Base-by-base conservation (phyloP, 1,140 invertebrate species). In the Nymphalis io region DNA sequence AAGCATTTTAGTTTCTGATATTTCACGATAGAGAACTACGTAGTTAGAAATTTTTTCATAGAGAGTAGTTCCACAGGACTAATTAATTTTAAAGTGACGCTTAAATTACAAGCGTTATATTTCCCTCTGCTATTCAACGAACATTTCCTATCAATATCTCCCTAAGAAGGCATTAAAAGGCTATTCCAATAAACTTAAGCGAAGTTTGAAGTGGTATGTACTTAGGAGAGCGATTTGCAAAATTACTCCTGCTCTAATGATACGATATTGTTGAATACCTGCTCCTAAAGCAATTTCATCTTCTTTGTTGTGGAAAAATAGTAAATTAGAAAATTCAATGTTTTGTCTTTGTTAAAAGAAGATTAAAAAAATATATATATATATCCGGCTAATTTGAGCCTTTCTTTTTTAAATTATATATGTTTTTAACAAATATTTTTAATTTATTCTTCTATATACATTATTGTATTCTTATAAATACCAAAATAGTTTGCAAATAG, bases 161-260 rank as follows among this genome's bases (percentile, higher is more conserved):
- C 21, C 60, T 62, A 27, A 62, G 39, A 15, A 33, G 23, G 40
- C 44, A 62, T 62, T 62, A 51, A 62, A 62, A 33, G 44, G 44
- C 23, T 33, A 62, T 62, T 62, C 60, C 46, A 16, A 60, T 40
- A 40, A 60, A 40, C 38, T 40, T 60, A 13, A 20, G 18, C n/a
- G 46, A 62, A 62, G 60, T 62, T 60, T 62, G 11, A 51, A 62
- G 44, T 62, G 44, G 60, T 62, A 48, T 33, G 60, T 51, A 51
- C 42, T 62, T 62, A 53, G 51, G 44, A 48, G 44, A 48, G 44
- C 44, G 44, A 48, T 48, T 48, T 48, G 44, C 15, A 8, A 48
- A 48, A 48, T 48, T 48, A 48, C 44, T 48, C 27, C 18, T 48
- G 44, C 15, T 6, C 15, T 46, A 46, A 46, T 46, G 44, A n/a